Evolutionary conservation across 2,888 invertebrate species (phyloP).

Genomic region (Volucella bombylans): DNA sequence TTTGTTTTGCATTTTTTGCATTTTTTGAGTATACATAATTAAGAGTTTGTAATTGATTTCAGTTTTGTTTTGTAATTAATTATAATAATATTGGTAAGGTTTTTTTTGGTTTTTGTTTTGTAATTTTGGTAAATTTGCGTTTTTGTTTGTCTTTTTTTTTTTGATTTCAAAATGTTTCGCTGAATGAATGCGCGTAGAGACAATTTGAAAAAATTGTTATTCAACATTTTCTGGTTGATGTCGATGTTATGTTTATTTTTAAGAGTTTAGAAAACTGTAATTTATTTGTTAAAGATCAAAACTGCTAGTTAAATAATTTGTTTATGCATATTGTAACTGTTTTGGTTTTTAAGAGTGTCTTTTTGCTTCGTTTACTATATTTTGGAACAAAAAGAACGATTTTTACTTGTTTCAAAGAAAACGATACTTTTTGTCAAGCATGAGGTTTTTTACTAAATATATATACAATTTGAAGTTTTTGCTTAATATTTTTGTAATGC

Average conservation of each 20-base stretch:
- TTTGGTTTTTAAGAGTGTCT: not conserved
- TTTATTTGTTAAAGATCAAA: conserved; percentile 48
- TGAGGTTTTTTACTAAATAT: conserved; percentile 2
- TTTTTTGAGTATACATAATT: conserved; percentile 55
- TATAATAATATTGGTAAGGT: conserved; percentile 73
- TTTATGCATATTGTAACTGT: conserved; percentile 45
- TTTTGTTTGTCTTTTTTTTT: conserved; percentile 20
- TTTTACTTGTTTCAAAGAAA: conserved; percentile 50
- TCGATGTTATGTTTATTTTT: conserved; percentile 17
- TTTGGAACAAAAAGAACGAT: conserved; percentile 32
- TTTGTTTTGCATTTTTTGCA: too few relatives aligned
- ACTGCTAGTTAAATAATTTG: conserved; percentile 44
- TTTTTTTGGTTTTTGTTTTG: conserved; percentile 6
- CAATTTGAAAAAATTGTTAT: conserved; percentile 27
- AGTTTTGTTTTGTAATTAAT: conserved; percentile 45
- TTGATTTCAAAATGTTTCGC: not conserved
- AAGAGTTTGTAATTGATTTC: conserved; percentile 62
- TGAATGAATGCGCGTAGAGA: conserved; percentile 34
- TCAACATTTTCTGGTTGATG: conserved; percentile 16
- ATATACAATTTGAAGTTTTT: conserved; percentile 41
- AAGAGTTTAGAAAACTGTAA: conserved; percentile 51
- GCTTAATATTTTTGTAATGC: conserved; percentile 44
- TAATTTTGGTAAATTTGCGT: conserved; percentile 15
- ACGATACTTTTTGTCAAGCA: conserved; percentile 32
- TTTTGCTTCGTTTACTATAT: conserved; percentile 9